Evolutionary conservation across 2,888 invertebrate genomes (phyloP), one percentile per base, ranked within the genome.

Genomic region (Catocala sponsa): DNA sequence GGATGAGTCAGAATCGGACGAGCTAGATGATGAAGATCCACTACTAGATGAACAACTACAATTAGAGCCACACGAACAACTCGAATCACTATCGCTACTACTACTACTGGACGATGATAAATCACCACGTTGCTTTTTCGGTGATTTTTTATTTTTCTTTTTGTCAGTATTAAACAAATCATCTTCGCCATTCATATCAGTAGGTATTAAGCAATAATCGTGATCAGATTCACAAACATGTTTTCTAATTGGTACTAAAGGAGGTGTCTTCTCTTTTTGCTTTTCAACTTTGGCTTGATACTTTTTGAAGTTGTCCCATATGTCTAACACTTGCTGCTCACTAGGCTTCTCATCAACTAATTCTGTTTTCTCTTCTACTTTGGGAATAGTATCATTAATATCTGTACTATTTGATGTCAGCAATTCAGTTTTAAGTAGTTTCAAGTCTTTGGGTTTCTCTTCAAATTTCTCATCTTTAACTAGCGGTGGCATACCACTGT

Each of bases 61-160:
- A 82, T 98, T 97, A 0, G 97, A 96, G 4, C 97, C 97, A 83
- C 98, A 98, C 0, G 97, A 97, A 81, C 98, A 98, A 81, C 97
- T 97, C 0, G 97, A 97, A 77, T 91, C 92, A 68, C 97, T 97
- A 76, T 96, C 97, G 74, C 97, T 97, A 68, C 97, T 97, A 15
- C 97, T 97, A 76, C 96, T 96, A 80, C 97, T 97, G 0, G 97
- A 97, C 0, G 97, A 97, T 15, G 96, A 96, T 67, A 95, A 90
- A 38, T 86, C 91, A 49, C 89, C 92, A 47, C 88, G 91, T 81
- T 79, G 91, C 88, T 92, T 95, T 83, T 91, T 95, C 59, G 89
- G 92, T 69, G 91, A 88, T 77, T 95, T 94, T 77, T 89, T 91
- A 84, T 87, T 90, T 89, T 95, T 95, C 91, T 91, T 92, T 84